Conservation (phyloP, 2,113 vertebrate species). For the Bubo bubo region DNA sequence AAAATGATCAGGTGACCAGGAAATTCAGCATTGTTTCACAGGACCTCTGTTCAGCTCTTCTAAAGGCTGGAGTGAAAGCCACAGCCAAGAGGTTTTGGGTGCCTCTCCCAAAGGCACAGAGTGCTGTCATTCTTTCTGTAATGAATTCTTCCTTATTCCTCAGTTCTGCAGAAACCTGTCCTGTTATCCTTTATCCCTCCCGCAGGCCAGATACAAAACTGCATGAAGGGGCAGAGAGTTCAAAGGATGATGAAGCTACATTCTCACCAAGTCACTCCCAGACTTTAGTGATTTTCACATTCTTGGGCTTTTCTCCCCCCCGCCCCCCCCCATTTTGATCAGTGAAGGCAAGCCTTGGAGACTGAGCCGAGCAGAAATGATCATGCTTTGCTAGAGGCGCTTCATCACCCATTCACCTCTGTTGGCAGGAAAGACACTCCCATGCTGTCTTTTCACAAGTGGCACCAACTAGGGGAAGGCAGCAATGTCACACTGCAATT, state of each 20-base stretch:
- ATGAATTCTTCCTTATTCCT: neutral
- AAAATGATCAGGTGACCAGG: neutral
- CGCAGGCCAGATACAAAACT: conserved; percentile 7
- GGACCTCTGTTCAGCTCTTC: neutral
- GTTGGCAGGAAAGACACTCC: neutral
- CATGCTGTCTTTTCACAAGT: neutral
- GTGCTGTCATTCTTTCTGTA: neutral
- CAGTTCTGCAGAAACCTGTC: neutral
- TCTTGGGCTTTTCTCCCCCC: neutral
- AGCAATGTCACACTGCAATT: neutral
- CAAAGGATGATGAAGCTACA: neutral
- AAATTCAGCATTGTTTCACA: neutral
- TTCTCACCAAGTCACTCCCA: neutral
- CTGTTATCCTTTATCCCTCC: neutral
- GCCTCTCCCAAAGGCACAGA: neutral
- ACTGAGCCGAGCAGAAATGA: neutral
- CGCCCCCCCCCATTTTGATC: neutral
- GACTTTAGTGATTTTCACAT: neutral
- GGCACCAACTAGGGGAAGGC: neutral
- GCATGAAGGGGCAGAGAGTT: neutral
- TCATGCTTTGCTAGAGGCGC: neutral
- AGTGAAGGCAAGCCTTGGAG: neutral
- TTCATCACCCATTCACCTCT: neutral
- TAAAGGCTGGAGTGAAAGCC: neutral
- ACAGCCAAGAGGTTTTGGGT: neutral